Evolutionary conservation across 2,797 vertebrate species (phyloP).

Genomic region (Phaenicophaeus curvirostris): DNA sequence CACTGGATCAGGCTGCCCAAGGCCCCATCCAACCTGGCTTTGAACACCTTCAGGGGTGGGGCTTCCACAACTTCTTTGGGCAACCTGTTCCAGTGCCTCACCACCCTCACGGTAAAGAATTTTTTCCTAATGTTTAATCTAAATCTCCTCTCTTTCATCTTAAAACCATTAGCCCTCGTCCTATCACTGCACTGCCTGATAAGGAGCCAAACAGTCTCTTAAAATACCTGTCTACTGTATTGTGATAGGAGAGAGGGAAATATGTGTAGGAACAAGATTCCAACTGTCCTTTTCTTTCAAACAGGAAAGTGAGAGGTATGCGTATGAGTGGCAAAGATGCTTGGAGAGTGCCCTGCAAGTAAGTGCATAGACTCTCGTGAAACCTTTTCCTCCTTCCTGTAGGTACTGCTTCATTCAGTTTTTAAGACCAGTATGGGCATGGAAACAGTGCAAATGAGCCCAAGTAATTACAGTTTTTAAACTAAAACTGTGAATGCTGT

Average conservation of each 20-base stretch:
- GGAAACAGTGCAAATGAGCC: background rate
- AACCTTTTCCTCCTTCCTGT: background rate
- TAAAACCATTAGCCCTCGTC: too few relatives aligned
- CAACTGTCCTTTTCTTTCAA: conserved; percentile 28
- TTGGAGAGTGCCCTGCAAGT: conserved; percentile 94
- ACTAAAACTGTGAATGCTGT: background rate
- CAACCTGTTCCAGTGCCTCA: too few relatives aligned
- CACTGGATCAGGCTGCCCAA: too few relatives aligned
- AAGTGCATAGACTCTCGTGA: conserved; percentile 41
- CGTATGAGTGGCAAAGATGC: conserved; percentile 97
- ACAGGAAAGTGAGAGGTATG: conserved; percentile 96
- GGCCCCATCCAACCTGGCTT: too few relatives aligned
- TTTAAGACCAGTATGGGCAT: background rate
- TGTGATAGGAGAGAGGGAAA: background rate
- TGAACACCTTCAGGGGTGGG: too few relatives aligned
- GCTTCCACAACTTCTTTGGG: too few relatives aligned
- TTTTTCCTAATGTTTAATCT: too few relatives aligned
- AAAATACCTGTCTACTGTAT: background rate
- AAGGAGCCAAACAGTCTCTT: background rate
- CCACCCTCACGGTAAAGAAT: too few relatives aligned
- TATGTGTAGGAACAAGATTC: background rate
- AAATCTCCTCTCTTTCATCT: too few relatives aligned
- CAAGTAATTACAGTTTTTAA: background rate
- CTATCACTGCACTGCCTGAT: too few relatives aligned
- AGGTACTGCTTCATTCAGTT: background rate